Base-by-base conservation (phyloP, 1,140 invertebrate genomes). In the Spodoptera frugiperda region DNA sequence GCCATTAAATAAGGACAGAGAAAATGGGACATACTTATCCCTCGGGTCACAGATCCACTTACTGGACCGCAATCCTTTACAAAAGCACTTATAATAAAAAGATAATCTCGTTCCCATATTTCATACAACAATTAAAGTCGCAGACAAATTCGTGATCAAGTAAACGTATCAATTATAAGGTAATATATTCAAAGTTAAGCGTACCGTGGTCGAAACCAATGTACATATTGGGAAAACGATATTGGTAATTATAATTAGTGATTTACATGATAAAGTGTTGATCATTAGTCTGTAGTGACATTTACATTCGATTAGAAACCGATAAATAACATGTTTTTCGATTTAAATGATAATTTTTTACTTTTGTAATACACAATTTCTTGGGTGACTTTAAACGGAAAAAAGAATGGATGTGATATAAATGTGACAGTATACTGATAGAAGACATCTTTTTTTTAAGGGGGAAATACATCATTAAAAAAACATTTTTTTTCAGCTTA, bases 11-110 rank as follows among this genome's bases (percentile, higher is more conserved):
- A 63, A 65, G 61, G 39, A 46, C 39, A 48, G 9, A 65, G 61
- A 65, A 65, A 65, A 65, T 65, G 11, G 61, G 19, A 14, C 39
- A 21, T 46, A 46, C 17, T 11, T 6, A 46, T 48, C 44, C 10
- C 21, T 61, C 57, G 25, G 63, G 63, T 67, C 44, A 67, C 39
- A 21, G 63, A 48, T 11, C 14, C 44, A 11, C 48, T 44, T 6
- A 67, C 12, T 67, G 63, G 63, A 67, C 63, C 63, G 63, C 63
- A 67, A 67, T 67, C 44, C 19, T 14, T 2, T n/a, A n/a, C 12
- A 10, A 12, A 12, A 10, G 15, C 25, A 6, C 30, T 14, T 5
- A 55, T 11, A 12, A 57, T 0, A 3, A 9, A 19, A 57, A 19
- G 17, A 19, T 11, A 63, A 46, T 63, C 0, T 25, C 12, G 11